Evolutionary conservation across 2,888 invertebrate genomes (phyloP).

Genomic region (Philereme transversata): DNA sequence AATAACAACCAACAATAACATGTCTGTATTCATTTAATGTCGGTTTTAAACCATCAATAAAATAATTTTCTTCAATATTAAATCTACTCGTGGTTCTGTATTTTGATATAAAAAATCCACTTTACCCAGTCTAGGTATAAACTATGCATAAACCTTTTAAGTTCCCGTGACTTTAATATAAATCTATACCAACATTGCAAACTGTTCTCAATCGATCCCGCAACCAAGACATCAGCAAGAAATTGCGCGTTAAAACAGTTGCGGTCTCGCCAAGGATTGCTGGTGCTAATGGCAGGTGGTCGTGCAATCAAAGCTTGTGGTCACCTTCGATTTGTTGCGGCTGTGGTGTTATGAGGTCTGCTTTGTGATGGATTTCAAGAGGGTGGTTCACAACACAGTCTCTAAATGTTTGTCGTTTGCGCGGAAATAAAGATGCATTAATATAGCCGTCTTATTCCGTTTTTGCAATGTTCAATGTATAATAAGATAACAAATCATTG

Average conservation of each 20-base stretch:
- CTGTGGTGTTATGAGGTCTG: conserved; percentile 4
- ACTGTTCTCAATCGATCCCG: not conserved
- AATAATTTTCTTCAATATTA: too few species aligned
- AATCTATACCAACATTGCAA: not conserved
- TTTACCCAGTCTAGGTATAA: too few species aligned
- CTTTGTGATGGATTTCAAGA: conserved; percentile 7
- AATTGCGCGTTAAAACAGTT: conserved; percentile 26
- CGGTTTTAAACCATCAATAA: too few species aligned
- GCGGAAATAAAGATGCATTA: not conserved
- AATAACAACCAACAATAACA: too few species aligned
- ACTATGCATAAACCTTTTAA: too few species aligned
- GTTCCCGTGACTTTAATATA: too few species aligned
- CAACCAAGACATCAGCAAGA: conserved; percentile 18
- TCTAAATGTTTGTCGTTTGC: not conserved
- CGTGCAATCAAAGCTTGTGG: conserved; percentile 34
- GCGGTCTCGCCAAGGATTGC: conserved; percentile 32
- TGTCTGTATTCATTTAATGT: too few species aligned
- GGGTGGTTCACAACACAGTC: not conserved
- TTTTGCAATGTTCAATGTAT: too few species aligned
- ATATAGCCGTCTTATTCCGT: too few species aligned
- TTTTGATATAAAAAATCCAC: too few species aligned
- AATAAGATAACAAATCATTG: too few species aligned
- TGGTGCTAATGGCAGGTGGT: conserved; percentile 36
- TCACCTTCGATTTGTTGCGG: conserved; percentile 30
- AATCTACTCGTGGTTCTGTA: too few species aligned